These are phyloP conservation scores for Ariolimax columbianus DNA, from an alignment of 2,888 invertebrate species.

Conservation along the genomic window DNA sequence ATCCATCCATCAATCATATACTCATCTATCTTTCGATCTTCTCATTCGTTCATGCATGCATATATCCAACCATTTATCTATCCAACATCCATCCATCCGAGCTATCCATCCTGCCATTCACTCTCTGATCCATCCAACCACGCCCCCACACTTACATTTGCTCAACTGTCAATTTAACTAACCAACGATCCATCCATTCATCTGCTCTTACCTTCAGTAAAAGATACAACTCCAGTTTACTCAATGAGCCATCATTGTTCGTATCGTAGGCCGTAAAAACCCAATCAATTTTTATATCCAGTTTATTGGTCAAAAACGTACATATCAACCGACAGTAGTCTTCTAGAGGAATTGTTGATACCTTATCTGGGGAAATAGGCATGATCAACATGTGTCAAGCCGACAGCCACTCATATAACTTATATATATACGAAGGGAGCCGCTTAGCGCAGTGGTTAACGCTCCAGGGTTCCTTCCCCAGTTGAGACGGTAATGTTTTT, in stretches of 20 bases:
- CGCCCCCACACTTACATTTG: too few species aligned
- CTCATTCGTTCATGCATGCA: too few species aligned
- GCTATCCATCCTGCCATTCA: too few species aligned
- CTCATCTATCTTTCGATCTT: neutral
- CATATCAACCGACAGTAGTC: conserved; percentile 17
- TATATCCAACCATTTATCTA: neutral
- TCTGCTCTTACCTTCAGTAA: conserved; percentile 14
- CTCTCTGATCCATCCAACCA: too few species aligned
- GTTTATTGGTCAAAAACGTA: conserved; percentile 10
- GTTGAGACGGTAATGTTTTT: too few species aligned
- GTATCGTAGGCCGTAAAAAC: conserved; percentile 27
- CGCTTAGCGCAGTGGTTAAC: too few species aligned
- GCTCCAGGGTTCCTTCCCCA: too few species aligned
- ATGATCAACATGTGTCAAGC: too few species aligned
- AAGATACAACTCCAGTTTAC: conserved; percentile 7
- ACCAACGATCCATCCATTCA: too few species aligned
- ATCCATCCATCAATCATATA: neutral
- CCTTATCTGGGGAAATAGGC: neutral
- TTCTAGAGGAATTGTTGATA: neutral
- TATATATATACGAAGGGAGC: too few species aligned
- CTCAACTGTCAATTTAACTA: too few species aligned
- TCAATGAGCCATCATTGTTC: conserved; percentile 19
- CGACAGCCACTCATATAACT: too few species aligned
- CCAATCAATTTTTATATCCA: conserved; percentile 25
- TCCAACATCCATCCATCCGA: neutral